These are phyloP conservation scores for Cenopis cana DNA, from an alignment of 2,888 invertebrate genomes.

Conservation along the genomic window DNA sequence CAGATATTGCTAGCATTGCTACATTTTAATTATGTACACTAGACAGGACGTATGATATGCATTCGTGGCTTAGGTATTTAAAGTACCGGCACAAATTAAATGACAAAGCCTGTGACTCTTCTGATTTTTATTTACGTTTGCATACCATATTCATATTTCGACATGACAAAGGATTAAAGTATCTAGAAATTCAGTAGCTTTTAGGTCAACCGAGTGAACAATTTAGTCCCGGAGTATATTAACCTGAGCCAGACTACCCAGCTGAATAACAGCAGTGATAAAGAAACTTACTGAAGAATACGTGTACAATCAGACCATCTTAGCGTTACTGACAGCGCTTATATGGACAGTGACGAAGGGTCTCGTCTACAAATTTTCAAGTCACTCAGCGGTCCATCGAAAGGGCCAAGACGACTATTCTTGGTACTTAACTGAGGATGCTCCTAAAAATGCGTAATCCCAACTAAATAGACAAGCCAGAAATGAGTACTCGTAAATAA, in stretches of 20 bases:
- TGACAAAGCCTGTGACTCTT: too few relatives aligned
- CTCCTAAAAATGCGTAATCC: not conserved
- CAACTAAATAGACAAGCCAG: not conserved
- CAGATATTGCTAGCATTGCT: not conserved
- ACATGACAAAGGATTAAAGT: not conserved
- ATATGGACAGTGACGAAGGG: conserved; percentile 31
- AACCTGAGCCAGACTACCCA: not conserved
- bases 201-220: not conserved
- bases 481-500: not conserved
- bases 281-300: conserved; percentile 3
- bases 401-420: not conserved
- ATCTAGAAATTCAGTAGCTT: not conserved
- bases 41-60: too few relatives aligned
- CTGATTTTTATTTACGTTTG: too few relatives aligned
- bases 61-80: too few relatives aligned
- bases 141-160: not conserved
- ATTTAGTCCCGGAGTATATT: not conserved
- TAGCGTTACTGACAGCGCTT: conserved; percentile 9
- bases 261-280: conserved; percentile 5
- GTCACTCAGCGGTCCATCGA: conserved; percentile 10
- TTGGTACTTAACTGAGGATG: not conserved
- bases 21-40: not conserved
- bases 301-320: not conserved
- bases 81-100: too few relatives aligned
- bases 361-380: conserved; percentile 16